Evolutionary conservation across 2,113 vertebrate species (phyloP), one percentile per base, ranked within the genome.

Genomic region (Gopherus flavomarginatus): DNA sequence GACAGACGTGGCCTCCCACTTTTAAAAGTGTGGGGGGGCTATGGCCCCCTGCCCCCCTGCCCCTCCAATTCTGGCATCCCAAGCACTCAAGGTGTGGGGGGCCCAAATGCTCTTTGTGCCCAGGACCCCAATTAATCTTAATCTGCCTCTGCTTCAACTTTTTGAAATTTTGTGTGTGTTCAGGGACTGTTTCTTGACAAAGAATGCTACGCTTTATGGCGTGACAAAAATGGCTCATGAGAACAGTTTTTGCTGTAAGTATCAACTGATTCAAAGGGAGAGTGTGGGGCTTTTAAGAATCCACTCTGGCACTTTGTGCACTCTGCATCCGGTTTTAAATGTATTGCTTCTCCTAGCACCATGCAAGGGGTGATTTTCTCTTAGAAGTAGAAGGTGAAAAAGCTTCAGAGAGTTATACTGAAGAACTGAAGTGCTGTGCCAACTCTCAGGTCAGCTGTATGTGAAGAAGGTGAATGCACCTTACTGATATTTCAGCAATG

Each of bases 401-500:
- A 69, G 16, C 47, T 86, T 29, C 90, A 54, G n/a, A 35, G 59
- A 77, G 42, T 44, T 78, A 27, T 80, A 35, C 21, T 22, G 75
- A 84, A 79, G 56, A 80, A 44, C 38, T 86, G 92, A 82, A 84
- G 24, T 22, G 2, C 49, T 0, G 0, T 80, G 42, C 29, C 4
- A 3, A 47, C 19, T 38, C 85, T 84, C 12, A 13, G 16, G 35
- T 35, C n/a, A 53, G 22, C 26, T 14, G 17, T 4, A 2, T 2
- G 11, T 69, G 22, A 42, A 50, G 5, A 27, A 72, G 47, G 24
- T 57, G 8, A 0, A 0, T 85, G 56, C 24, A 2, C 21, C 81
- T 86, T 49, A 44, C 6, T 7, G 11, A 75, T 29, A 9, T 62
- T 17, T 57, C 0, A 3, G 16, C 0, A 78, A 0, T 29, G 24